These are phyloP conservation scores for Luperina nickerlii DNA, from an alignment of 2,888 invertebrate genomes.

Conservation along the genomic window DNA sequence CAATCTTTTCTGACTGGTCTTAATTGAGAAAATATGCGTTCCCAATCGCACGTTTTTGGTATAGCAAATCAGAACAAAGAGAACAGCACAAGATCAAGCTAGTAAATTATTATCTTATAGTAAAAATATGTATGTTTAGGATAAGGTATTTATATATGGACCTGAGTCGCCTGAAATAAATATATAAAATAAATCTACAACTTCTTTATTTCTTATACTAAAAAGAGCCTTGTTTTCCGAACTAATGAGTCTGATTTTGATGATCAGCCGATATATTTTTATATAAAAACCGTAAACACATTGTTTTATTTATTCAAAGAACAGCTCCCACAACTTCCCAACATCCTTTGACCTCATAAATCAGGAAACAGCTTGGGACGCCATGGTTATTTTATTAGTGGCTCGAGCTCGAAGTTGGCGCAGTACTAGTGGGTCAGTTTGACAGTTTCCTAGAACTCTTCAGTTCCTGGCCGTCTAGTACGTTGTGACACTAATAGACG, in stretches of 20 bases:
- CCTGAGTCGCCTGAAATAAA: no score
- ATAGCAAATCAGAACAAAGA: no score
- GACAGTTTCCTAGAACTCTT: constrained; percentile 26
- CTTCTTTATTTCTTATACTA: not conserved
- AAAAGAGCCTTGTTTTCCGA: no score
- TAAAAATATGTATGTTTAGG: no score
- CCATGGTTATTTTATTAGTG: not conserved
- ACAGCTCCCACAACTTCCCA: not conserved
- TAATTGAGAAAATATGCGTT: not conserved
- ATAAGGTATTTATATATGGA: no score
- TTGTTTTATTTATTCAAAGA: no score
- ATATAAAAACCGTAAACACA: no score
- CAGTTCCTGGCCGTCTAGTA: constrained; percentile 30
- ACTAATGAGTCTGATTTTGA: not conserved
- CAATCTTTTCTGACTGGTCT: no score
- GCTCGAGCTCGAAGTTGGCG: not conserved
- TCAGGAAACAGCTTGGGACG: not conserved
- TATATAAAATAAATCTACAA: no score
- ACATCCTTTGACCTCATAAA: not conserved
- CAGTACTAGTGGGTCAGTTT: constrained; percentile 17
- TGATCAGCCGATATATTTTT: not conserved
- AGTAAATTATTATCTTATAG: no score
- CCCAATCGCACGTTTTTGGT: no score
- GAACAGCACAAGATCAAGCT: no score
- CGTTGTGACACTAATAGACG: constrained; percentile 35